phyloP scores from a whole-genome alignment of 2,888 invertebrate species.

The Actias luna region DNA sequence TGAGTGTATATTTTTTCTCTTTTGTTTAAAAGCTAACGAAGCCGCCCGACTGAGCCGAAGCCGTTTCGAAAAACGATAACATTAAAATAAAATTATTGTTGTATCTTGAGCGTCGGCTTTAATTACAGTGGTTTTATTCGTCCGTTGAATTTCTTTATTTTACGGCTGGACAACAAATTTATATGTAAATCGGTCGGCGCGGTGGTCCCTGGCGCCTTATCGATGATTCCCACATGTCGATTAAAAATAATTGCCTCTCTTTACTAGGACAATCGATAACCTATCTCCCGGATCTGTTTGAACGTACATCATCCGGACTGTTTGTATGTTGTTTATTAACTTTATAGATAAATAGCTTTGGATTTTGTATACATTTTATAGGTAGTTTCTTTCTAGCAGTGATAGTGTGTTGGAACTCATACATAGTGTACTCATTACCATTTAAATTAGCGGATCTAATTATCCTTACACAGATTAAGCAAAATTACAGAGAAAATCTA shows the following conservation, averaged over 20 bases:
- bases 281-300: conserved; percentile 27
- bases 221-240: conserved; percentile 47
- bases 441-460: no score
- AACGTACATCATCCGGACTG: conserved; percentile 14
- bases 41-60: conserved; percentile 38
- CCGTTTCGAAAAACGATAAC: conserved; percentile 37
- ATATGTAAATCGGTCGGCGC: conserved; percentile 74
- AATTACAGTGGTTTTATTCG: conserved; percentile 65
- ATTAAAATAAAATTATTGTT: conserved; percentile 71
- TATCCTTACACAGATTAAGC: no score
- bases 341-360: background rate
- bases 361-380: background rate
- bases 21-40: conserved; percentile 45
- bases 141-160: conserved; percentile 78
- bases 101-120: conserved; percentile 61
- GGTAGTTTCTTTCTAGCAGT: background rate
- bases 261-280: conserved; percentile 36
- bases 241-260: conserved; percentile 53
- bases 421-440: no score
- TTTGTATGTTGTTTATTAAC: conserved; percentile 18
- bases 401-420: no score
- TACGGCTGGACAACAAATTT: conserved; percentile 76
- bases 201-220: conserved; percentile 64
- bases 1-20: conserved; percentile 25
- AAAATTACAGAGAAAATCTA: no score